Evolutionary conservation across 1,140 invertebrate species (phyloP).

Genomic region (Drosophila orena): DNA sequence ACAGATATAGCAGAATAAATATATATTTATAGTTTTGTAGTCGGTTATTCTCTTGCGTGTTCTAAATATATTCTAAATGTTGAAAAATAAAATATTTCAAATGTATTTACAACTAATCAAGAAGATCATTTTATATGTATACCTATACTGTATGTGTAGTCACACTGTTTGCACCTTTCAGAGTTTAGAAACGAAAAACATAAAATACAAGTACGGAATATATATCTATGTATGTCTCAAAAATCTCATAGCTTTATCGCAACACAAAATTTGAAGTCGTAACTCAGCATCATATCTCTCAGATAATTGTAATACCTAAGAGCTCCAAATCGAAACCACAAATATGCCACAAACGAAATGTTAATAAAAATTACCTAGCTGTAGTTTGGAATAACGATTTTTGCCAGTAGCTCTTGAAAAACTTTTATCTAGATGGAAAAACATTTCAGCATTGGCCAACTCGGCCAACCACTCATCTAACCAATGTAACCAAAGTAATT

Average conservation of each 20-base stretch:
- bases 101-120: slow-evolving; percentile 60
- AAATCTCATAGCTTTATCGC: slow-evolving; percentile 42
- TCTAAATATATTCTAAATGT: slow-evolving; percentile 79
- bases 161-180: slow-evolving; percentile 75
- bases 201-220: slow-evolving; percentile 14
- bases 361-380: slow-evolving; percentile 43
- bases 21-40: slow-evolving; percentile 55
- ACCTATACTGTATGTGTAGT: slow-evolving; percentile 50
- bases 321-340: slow-evolving; percentile 16
- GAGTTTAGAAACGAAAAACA: slow-evolving; percentile 64
- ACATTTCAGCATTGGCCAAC: slow-evolving; percentile 29
- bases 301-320: slow-evolving; percentile 38
- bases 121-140: slow-evolving; percentile 49
- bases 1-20: slow-evolving; percentile 41
- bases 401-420: slow-evolving; percentile 39
- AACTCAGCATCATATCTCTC: slow-evolving; percentile 37
- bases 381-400: slow-evolving; percentile 38
- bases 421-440: slow-evolving; percentile 45
- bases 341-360: slow-evolving; percentile 18
- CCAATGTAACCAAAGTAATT: slow-evolving; percentile 26
- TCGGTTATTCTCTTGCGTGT: slow-evolving; percentile 62
- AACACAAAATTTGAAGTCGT: slow-evolving; percentile 11
- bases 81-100: slow-evolving; percentile 41
- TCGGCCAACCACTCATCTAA: slow-evolving; percentile 27
- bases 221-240: slow-evolving; percentile 24